Evolutionary conservation across 2,113 vertebrate genomes (phyloP), one percentile per base, ranked within the genome.

Genomic region (Miniopterus natalensis): DNA sequence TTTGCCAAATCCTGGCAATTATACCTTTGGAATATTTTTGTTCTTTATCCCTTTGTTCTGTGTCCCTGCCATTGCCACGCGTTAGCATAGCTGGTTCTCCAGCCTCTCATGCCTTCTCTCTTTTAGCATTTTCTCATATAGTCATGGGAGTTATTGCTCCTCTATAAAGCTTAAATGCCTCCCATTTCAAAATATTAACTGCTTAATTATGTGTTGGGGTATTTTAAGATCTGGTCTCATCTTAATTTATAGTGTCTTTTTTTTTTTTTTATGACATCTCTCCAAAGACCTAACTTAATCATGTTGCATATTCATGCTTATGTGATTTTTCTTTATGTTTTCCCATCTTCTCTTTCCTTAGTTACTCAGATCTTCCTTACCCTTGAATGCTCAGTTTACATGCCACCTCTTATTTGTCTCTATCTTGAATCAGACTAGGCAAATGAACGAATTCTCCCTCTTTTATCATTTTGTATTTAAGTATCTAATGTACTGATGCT

Each of bases 131-230:
- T 74, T 84, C 31, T 53, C 4, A 27, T 17, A 36, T 59, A 8
- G 25, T 74, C 45, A 27, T 65, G 13, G 25, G 8, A 79, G 15
- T 49, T 96, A 63, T 31, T 95, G 63, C 23, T 87, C 8, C n/a
- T 53, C 59, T 84, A 15, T 94, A 40, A 75, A 96, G 90, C 45
- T 79, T 94, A 92, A 78, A 53, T n/a, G 3, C 40, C 47, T 90
- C 42, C 15, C 4, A 49, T 94, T 70, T 63, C 20, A 88, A 5
- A 47, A 86, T 65, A 86, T 77, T 70, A 81, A 74, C 73, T 73
- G 27, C 23, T 84, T 51, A 88, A 59, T 87, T 90, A 29, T 59
- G 15, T 92, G 7, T 70, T 45, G 12, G 65, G 53, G 9, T n/a
- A 45, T 57, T 70, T 88, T 94, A 80, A 90, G 75, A 73, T 79